phyloP scores from a whole-genome alignment of 1,140 invertebrate genomes.

The Drosophila chauvacae region DNA sequence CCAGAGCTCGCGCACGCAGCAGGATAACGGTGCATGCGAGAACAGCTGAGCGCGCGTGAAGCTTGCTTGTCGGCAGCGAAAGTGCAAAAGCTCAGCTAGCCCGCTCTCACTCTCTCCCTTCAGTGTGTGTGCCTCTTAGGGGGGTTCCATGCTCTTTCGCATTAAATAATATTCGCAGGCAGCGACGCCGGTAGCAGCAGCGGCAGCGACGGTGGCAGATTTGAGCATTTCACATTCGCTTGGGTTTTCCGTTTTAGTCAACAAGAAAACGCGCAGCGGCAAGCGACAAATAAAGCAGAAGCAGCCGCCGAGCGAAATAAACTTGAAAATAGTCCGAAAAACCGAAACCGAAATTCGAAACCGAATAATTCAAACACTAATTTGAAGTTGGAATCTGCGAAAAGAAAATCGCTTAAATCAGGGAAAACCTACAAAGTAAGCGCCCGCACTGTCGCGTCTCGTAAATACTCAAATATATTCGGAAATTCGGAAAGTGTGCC shows the following conservation, averaged over 20 bases:
- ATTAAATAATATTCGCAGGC: slow-evolving; percentile 75
- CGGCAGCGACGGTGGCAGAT: slow-evolving; percentile 32
- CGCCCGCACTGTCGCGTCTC: no score
- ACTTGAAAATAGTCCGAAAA: slow-evolving; percentile 1
- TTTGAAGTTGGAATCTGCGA: not conserved
- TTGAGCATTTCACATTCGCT: slow-evolving; percentile 66
- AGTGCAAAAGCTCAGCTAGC: slow-evolving; percentile 43
- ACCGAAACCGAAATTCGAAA: slow-evolving; percentile 4
- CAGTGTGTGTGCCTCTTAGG: not conserved
- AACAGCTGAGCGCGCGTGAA: slow-evolving; percentile 36
- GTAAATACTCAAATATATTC: slow-evolving; percentile 5
- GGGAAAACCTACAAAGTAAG: slow-evolving; percentile 11
- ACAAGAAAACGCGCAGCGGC: slow-evolving; percentile 65
- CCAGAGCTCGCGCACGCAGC: slow-evolving; percentile 1
- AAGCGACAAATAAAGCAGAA: slow-evolving; percentile 35
- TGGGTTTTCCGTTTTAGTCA: slow-evolving; percentile 68
- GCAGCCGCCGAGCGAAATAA: slow-evolving; percentile 7
- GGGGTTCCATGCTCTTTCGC: slow-evolving; percentile 36
- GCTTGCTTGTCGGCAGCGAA: slow-evolving; percentile 36
- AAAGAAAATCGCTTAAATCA: not conserved
- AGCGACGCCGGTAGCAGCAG: slow-evolving; percentile 15
- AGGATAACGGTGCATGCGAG: slow-evolving; percentile 25
- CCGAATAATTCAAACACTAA: slow-evolving; percentile 1
- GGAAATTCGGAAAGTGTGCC: slow-evolving; percentile 26
- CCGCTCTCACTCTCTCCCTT: slow-evolving; percentile 9